These are phyloP conservation scores for Chelon auratus DNA, from an alignment of 2,797 vertebrate species.

Conservation along the genomic window DNA sequence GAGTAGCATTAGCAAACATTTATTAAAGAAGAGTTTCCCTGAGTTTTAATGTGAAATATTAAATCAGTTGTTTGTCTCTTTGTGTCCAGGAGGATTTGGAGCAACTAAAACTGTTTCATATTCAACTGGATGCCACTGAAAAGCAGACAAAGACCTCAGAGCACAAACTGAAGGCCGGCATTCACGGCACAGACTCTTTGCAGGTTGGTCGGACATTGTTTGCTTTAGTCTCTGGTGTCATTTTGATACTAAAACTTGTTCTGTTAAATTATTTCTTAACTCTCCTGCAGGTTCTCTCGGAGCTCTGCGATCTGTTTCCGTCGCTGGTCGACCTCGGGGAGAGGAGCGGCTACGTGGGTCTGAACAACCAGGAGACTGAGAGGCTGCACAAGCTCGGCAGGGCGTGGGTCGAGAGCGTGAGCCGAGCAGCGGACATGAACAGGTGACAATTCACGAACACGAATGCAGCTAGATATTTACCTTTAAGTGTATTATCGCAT, in stretches of 20 bases:
- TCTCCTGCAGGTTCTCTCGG: conserved; percentile 78
- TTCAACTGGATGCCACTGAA: conserved; percentile 81
- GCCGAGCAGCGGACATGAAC: conserved; percentile 76
- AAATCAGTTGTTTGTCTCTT: background rate
- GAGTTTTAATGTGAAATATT: background rate
- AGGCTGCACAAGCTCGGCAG: conserved; percentile 81
- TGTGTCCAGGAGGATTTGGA: conserved; percentile 74
- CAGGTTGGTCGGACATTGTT: conserved; percentile 65
- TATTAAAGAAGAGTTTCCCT: too few species aligned
- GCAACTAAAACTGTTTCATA: conserved; percentile 81
- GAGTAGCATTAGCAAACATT: too few species aligned
- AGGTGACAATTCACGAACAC: conserved; percentile 74
- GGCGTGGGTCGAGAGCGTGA: conserved; percentile 83
- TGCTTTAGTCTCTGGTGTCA: background rate
- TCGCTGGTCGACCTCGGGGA: conserved; percentile 86
- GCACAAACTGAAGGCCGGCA: background rate
- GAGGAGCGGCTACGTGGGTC: conserved; percentile 74
- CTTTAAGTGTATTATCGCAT: too few species aligned
- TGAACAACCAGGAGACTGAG: conserved; percentile 77
- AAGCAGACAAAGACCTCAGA: conserved; percentile 54
- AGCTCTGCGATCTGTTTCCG: conserved; percentile 82
- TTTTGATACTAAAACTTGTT: background rate
- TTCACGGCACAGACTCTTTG: conserved; percentile 41
- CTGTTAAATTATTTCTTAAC: background rate
- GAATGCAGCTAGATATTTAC: too few species aligned